Evolutionary conservation across 2,888 invertebrate genomes (phyloP).

Genomic region (Rotaria socialis): DNA sequence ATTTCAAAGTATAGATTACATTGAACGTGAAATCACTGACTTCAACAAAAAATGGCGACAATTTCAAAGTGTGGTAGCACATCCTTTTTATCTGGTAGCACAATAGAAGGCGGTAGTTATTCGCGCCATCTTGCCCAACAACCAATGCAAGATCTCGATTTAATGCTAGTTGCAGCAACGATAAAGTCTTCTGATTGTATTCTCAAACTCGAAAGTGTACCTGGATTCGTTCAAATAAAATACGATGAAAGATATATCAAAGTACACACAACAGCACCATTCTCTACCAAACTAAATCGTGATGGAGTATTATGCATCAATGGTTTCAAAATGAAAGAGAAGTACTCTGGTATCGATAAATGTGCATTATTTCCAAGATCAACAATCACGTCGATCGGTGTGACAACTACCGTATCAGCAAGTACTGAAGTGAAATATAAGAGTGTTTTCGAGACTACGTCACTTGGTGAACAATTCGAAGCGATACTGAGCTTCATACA

Average conservation of each 20-base stretch:
- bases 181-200: not conserved
- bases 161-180: not conserved
- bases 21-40: too few relatives aligned
- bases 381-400: not conserved
- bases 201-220: not conserved
- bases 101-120: not conserved
- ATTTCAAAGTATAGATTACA: too few relatives aligned
- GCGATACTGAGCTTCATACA: not conserved
- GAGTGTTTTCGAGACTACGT: not conserved
- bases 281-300: not conserved
- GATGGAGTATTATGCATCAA: not conserved
- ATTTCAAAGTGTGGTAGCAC: not conserved
- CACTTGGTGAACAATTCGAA: not conserved
- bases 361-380: not conserved
- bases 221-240: not conserved
- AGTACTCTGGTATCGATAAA: not conserved
- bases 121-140: not conserved
- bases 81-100: not conserved
- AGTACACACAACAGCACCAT: not conserved
- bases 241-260: not conserved
- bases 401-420: not conserved
- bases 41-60: not conserved
- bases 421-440: not conserved
- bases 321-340: constrained; percentile 14
- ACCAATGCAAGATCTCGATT: not conserved